Base-by-base conservation (phyloP, 2,797 vertebrate species). In the Potorous gilbertii region DNA sequence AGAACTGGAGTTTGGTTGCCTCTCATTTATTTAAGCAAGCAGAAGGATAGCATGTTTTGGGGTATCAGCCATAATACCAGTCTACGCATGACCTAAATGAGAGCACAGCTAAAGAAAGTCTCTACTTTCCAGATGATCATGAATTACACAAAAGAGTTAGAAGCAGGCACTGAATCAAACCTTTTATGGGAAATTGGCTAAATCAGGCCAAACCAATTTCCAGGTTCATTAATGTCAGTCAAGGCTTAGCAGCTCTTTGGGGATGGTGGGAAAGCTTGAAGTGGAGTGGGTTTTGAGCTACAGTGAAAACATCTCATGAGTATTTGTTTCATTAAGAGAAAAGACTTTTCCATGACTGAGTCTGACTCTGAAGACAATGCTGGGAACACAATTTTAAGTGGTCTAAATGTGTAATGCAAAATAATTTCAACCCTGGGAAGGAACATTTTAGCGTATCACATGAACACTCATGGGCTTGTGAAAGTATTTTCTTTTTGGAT, bases 181-280 rank as follows among this genome's bases (percentile, higher is more conserved):
- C 92, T 96, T 74, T 97, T 93, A 94, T 94, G 95, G 93, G 90
- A 96, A 97, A 91, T 54, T 21, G 66, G 0, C 24, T 16, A 62
- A 91, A 52, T 56, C 27, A 3, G 12, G 5, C 0, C 10, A 87
- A 93, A 50, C 93, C 55, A 27, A 50, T 31, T 87, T 21, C 31
- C 29, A 92, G 50, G 14, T 90, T 92, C 24, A 27, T 50, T 27
- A 87, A 87, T 28, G 40, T 87, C 74, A 46, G 21, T 87, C 24
- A 27, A 24, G 40, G 40, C 24, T 87, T 87, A 27, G 34, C 62
- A 74, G 62, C 34, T n/a, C 62, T 62, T 62, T 52, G 92, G 59
- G 29, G 55, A 59, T 93, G 62, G 34, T 31, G 16, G 11, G 90
- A 3, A n/a, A 55, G 55, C 24, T 57, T n/a, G 3, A 92, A 74